These are phyloP conservation scores for Pseudotriccus pelzelni DNA, from an alignment of 2,797 vertebrate genomes.

Conservation along the genomic window DNA sequence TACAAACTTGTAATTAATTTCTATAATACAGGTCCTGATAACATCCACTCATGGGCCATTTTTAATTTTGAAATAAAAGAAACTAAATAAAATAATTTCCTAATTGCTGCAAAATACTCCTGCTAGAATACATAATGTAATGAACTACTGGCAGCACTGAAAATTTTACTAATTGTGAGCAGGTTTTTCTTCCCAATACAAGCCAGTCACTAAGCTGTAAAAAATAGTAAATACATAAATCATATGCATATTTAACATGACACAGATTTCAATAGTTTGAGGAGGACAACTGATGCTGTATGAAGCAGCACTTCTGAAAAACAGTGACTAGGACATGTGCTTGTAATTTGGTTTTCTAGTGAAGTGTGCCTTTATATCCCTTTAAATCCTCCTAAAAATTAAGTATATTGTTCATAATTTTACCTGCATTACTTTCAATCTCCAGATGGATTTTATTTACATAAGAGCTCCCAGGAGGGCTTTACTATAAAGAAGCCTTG, in stretches of 20 bases:
- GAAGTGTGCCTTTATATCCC: slow-evolving; percentile 27
- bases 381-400: slow-evolving; percentile 25
- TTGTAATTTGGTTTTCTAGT: slow-evolving; percentile 20
- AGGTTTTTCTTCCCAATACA: neutral
- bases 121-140: slow-evolving; percentile 1
- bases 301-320: neutral
- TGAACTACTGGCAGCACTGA: neutral
- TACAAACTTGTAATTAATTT: slow-evolving; percentile 36
- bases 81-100: slow-evolving; percentile 40
- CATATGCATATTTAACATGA: neutral
- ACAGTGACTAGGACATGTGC: neutral
- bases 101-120: slow-evolving; percentile 8
- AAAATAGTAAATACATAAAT: neutral
- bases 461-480: slow-evolving; percentile 5
- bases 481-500: slow-evolving; percentile 4
- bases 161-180: neutral
- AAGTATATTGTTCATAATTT: slow-evolving; percentile 45
- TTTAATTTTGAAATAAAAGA: slow-evolving; percentile 59
- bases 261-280: neutral
- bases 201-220: neutral
- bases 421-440: slow-evolving; percentile 23
- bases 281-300: neutral
- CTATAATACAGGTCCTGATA: neutral
- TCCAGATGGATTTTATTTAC: slow-evolving; percentile 50
- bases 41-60: neutral